Percentiles rank a stretch among this genome's conserved stretches.
Conservation (phyloP, 2,888 invertebrate species). For the Chrysolina americana region DNA sequence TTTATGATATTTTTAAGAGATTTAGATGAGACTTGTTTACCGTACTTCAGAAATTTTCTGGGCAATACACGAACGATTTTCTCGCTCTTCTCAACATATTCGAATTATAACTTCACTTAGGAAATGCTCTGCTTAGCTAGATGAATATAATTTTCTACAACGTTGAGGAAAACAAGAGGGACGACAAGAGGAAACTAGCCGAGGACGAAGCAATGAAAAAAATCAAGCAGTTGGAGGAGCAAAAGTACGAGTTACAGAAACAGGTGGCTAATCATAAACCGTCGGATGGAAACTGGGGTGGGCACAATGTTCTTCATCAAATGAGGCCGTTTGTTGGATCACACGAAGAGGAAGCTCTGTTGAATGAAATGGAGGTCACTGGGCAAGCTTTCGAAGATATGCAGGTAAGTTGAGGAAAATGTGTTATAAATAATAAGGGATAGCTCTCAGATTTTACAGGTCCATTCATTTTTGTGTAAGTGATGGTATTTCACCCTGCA, state of each 20-base stretch:
- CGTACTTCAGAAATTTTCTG: background rate
- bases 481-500: no score
- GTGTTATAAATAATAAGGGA: no score
- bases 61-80: background rate
- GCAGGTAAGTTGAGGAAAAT: slow-evolving; percentile 73
- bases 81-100: background rate
- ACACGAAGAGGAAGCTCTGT: slow-evolving; percentile 93
- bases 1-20: no score
- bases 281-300: slow-evolving; percentile 68
- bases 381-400: slow-evolving; percentile 99
- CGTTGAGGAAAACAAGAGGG: slow-evolving; percentile 88
- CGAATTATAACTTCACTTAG: slow-evolving; percentile 13
- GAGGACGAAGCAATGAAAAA: slow-evolving; percentile 96
- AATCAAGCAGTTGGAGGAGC: slow-evolving; percentile 95
- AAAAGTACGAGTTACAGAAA: slow-evolving; percentile 92
- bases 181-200: slow-evolving; percentile 89
- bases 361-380: slow-evolving; percentile 99
- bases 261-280: slow-evolving; percentile 90
- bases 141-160: slow-evolving; percentile 25
- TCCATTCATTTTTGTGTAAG: no score
- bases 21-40: no score
- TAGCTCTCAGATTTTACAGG: no score
- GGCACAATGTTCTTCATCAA: slow-evolving; percentile 70
- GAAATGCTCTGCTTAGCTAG: slow-evolving; percentile 4
- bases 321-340: slow-evolving; percentile 81